phyloP scores from a whole-genome alignment of 2,888 invertebrate genomes.

The Deladenus siricidicola region DNA sequence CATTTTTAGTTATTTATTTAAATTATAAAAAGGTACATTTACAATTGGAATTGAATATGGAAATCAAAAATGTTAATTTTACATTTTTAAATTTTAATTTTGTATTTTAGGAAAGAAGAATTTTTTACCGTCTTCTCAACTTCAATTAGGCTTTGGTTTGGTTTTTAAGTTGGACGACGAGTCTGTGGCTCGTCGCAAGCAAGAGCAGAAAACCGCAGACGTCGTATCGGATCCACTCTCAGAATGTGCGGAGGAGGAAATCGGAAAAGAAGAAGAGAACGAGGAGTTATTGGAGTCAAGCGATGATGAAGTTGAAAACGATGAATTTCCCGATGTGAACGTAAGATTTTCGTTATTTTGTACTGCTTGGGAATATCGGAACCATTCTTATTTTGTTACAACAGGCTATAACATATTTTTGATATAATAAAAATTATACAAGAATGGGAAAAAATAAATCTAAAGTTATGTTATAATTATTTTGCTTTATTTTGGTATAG shows the following conservation, averaged over 20 bases:
- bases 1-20: too few relatives aligned
- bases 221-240: slow-evolving; percentile 35
- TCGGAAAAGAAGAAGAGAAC: slow-evolving; percentile 45
- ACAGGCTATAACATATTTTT: too few relatives aligned
- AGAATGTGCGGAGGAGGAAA: slow-evolving; percentile 31
- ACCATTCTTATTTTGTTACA: too few relatives aligned
- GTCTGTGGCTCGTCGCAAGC: slow-evolving; percentile 63
- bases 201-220: background rate
- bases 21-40: too few relatives aligned
- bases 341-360: slow-evolving; percentile 53
- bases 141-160: slow-evolving; percentile 86
- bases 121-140: slow-evolving; percentile 80
- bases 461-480: too few relatives aligned
- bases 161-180: slow-evolving; percentile 84
- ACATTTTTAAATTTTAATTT: too few relatives aligned
- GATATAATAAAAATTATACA: too few relatives aligned
- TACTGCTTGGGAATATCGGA: too few relatives aligned
- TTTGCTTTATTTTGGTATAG: too few relatives aligned
- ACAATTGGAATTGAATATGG: too few relatives aligned
- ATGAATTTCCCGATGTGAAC: slow-evolving; percentile 56
- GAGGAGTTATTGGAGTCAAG: slow-evolving; percentile 46
- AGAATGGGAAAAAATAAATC: too few relatives aligned
- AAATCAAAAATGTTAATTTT: too few relatives aligned
- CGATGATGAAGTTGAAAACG: slow-evolving; percentile 53
- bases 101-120: slow-evolving; percentile 68